A percentile compares a stretch with the other conserved stretches of the same genome.
Conservation (phyloP, 2,113 vertebrate species). For the Chunga burmeisteri region DNA sequence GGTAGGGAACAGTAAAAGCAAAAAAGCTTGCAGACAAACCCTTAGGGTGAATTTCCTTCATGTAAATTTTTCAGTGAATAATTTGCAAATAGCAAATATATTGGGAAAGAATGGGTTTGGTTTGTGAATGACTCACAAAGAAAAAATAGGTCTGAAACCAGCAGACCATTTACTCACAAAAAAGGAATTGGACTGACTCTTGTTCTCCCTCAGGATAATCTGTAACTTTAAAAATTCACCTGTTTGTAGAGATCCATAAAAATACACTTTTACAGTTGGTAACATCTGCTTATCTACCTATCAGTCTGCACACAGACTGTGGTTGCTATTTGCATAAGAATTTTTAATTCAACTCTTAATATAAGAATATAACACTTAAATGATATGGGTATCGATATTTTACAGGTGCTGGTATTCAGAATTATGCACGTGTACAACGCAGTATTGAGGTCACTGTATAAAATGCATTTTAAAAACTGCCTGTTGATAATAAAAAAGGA, state of each 20-base stretch:
- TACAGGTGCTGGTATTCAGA: background rate
- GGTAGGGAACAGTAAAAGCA: background rate
- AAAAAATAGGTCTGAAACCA: background rate
- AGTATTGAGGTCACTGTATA: background rate
- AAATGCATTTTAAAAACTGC: background rate
- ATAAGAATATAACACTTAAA: background rate
- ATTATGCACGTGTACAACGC: background rate
- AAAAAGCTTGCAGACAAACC: background rate
- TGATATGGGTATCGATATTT: background rate
- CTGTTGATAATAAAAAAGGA: background rate
- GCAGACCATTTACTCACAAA: background rate
- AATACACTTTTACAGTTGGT: background rate
- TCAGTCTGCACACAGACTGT: background rate
- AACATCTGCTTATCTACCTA: background rate
- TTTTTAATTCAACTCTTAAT: background rate
- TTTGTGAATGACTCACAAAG: background rate
- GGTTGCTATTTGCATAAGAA: background rate
- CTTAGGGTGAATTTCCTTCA: background rate
- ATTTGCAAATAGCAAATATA: background rate
- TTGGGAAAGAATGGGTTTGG: background rate
- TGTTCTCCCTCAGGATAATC: background rate
- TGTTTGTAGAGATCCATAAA: background rate
- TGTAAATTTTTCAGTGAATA: constrained; percentile 33
- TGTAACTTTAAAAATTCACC: background rate
- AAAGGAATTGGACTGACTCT: background rate